Conservation (phyloP, 2,888 invertebrate species). For the Coleophora deauratella region DNA sequence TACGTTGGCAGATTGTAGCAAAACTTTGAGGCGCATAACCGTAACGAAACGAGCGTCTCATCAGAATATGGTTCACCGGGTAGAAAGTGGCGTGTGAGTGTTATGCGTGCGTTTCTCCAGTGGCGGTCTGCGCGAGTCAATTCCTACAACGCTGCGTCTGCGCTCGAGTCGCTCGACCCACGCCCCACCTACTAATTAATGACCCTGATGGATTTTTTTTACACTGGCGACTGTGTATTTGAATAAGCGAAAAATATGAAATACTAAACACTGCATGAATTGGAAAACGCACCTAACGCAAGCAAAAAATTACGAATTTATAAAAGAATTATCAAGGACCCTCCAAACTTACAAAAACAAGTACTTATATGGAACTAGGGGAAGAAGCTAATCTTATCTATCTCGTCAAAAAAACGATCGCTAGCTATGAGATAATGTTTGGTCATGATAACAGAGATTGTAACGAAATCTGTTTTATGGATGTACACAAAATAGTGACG, state of each 20-base stretch:
- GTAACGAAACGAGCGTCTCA: neutral
- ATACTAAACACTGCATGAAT: too few species aligned
- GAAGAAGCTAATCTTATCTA: conserved; percentile 23
- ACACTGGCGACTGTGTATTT: conserved; percentile 46
- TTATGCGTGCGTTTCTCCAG: conserved; percentile 30
- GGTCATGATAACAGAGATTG: conserved; percentile 37
- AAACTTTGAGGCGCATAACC: conserved; percentile 1
- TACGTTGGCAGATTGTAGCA: neutral
- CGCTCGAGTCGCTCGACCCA: conserved; percentile 48
- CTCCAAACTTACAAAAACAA: too few species aligned
- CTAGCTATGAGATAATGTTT: conserved; percentile 40
- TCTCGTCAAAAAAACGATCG: too few species aligned
- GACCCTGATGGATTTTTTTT: conserved; percentile 48
- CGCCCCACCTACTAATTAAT: conserved; percentile 56
- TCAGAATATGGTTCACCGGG: conserved; percentile 15
- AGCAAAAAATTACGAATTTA: too few species aligned
- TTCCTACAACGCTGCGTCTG: conserved; percentile 38
- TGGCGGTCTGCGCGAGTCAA: conserved; percentile 33
- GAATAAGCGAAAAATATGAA: conserved; percentile 37
- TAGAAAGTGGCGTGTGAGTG: conserved; percentile 31
- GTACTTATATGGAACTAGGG: conserved; percentile 21
- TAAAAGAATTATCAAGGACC: too few species aligned
- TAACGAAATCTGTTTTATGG: too few species aligned
- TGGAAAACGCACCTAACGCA: too few species aligned
- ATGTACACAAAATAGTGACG: too few species aligned